Conservation (phyloP, 2,113 vertebrate genomes). For the Pan paniscus region DNA sequence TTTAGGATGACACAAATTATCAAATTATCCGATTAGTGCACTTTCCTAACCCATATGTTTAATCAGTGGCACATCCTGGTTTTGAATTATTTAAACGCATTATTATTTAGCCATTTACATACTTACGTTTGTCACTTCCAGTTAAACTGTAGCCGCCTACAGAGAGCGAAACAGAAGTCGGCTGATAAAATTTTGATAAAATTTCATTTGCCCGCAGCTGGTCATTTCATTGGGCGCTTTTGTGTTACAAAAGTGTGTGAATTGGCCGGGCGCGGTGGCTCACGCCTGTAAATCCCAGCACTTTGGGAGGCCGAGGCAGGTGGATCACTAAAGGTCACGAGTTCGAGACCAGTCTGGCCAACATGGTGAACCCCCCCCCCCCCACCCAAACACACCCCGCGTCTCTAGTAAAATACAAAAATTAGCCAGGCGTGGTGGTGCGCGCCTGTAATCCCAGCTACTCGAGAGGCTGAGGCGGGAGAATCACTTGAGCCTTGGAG, state of each 20-base stretch:
- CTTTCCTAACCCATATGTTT: neutral
- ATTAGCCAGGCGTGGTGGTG: neutral
- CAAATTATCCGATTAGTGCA: neutral
- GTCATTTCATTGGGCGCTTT: neutral
- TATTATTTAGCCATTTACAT: neutral
- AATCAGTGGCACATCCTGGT: neutral
- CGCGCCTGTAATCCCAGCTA: neutral
- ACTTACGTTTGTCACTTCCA: neutral
- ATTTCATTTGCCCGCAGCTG: neutral
- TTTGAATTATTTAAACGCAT: neutral
- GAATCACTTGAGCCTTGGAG: neutral
- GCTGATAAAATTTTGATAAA: neutral
- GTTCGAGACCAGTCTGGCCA: neutral
- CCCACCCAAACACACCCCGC: no score
- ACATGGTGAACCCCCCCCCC: neutral
- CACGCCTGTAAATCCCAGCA: neutral
- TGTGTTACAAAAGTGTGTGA: neutral
- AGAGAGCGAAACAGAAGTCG: neutral
- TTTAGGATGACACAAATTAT: neutral
- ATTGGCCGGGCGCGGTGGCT: neutral
- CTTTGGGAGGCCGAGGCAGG: neutral
- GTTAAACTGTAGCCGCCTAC: neutral
- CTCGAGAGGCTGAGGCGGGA: neutral
- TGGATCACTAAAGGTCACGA: neutral
- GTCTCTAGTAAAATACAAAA: neutral